phyloP scores from a whole-genome alignment of 2,888 invertebrate species.

The Meliscaeva auricollis region DNA sequence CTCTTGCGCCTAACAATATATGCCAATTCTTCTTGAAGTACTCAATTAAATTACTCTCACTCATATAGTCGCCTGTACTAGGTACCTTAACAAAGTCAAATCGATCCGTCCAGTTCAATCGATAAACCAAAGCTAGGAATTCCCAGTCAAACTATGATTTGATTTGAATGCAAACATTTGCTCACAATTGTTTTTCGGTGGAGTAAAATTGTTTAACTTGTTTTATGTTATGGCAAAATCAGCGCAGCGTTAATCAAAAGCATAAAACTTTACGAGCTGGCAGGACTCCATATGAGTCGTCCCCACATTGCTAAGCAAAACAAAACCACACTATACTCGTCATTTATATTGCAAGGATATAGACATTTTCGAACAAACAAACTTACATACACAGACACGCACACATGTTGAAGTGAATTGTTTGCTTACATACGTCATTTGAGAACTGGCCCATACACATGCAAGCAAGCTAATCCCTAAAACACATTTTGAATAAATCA shows the following conservation, averaged over 20 bases:
- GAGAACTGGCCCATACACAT: not conserved
- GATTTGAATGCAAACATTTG: conserved; percentile 38
- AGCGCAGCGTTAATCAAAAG: conserved; percentile 48
- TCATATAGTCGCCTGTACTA: conserved; percentile 1
- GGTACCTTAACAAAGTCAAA: not conserved
- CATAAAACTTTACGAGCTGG: conserved; percentile 33
- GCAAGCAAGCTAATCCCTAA: conserved; percentile 24
- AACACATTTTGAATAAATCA: conserved; percentile 54
- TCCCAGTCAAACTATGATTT: conserved; percentile 21
- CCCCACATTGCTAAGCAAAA: not conserved
- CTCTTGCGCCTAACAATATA: not conserved
- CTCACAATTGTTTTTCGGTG: conserved; percentile 6
- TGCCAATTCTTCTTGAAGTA: not conserved
- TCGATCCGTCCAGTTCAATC: not conserved
- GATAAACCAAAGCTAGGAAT: not conserved
- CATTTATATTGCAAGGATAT: not conserved
- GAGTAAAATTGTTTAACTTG: conserved; percentile 19
- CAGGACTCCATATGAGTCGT: no score
- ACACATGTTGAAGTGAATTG: conserved; percentile 6
- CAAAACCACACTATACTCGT: not conserved
- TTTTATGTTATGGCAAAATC: conserved; percentile 14
- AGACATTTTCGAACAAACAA: not conserved
- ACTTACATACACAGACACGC: not conserved
- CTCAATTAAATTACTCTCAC: conserved; percentile 13
- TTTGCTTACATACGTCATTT: conserved; percentile 46